Conservation (phyloP, 2,888 invertebrate species). For the Pyrocoelia pectoralis region DNA sequence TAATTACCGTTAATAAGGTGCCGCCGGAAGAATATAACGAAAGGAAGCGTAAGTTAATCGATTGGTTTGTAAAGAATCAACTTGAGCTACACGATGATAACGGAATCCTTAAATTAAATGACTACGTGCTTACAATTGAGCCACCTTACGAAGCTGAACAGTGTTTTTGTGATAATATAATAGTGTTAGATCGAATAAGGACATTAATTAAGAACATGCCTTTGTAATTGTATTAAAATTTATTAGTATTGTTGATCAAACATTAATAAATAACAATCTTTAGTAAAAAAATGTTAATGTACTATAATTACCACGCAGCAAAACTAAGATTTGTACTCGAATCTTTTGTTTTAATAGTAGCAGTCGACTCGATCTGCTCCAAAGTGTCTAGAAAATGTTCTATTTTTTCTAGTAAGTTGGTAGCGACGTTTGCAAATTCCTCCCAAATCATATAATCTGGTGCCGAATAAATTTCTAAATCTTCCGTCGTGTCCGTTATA, state of each 20-base stretch:
- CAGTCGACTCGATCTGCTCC: constrained; percentile 49
- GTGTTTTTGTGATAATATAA: constrained; percentile 56
- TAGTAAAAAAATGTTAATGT: not conserved
- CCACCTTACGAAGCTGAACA: constrained; percentile 57
- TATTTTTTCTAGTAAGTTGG: constrained; percentile 74
- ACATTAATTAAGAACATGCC: constrained; percentile 55
- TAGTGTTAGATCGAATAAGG: constrained; percentile 55
- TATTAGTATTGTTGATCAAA: not conserved
- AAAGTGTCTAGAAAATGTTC: constrained; percentile 60
- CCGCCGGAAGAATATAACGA: constrained; percentile 1
- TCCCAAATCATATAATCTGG: constrained; percentile 70
- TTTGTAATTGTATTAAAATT: not conserved
- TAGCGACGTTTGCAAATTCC: constrained; percentile 77
- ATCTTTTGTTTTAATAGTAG: constrained; percentile 46
- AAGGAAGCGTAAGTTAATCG: constrained; percentile 43
- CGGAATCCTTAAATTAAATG: constrained; percentile 52
- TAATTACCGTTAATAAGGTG: not conserved
- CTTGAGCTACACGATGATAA: constrained; percentile 55
- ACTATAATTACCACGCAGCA: constrained; percentile 54
- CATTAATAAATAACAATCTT: not conserved
- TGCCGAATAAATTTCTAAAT: constrained; percentile 53
- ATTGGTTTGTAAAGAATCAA: constrained; percentile 54
- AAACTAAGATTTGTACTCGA: constrained; percentile 57
- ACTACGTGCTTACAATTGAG: constrained; percentile 51
- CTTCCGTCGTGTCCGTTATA: constrained; percentile 56